A percentile compares a stretch with the other conserved stretches of the same genome.
These are phyloP conservation scores for Acipenser oxyrinchus DNA, from an alignment of 2,797 vertebrate genomes.

Conservation along the genomic window DNA sequence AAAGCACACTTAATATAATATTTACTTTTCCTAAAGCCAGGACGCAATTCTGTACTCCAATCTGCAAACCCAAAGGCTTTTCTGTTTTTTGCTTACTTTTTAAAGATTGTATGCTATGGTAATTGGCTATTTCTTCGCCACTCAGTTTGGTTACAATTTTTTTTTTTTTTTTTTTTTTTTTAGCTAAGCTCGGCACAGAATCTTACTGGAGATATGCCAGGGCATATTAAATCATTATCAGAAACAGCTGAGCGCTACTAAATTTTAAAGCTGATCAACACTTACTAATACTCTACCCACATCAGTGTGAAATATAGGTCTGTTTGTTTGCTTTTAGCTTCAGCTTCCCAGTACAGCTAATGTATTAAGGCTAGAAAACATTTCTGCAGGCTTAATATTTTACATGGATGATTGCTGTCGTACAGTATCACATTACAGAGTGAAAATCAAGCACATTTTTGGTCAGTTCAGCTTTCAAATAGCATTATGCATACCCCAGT, in stretches of 20 bases:
- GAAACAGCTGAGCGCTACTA: neutral
- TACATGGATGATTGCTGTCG: neutral
- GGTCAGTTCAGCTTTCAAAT: too few species aligned
- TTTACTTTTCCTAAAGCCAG: neutral
- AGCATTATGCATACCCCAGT: too few species aligned
- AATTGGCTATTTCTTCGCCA: neutral
- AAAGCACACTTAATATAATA: neutral
- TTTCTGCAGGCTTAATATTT: neutral
- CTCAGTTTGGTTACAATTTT: neutral
- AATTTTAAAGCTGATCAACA: neutral
- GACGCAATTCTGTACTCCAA: neutral
- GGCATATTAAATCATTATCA: neutral
- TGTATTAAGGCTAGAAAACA: neutral
- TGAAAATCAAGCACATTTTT: neutral
- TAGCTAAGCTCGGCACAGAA: neutral
- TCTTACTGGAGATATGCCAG: neutral
- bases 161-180: neutral
- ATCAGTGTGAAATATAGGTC: neutral
- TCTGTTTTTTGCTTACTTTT: neutral
- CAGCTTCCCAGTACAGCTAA: neutral
- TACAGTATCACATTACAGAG: neutral
- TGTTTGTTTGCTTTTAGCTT: neutral
- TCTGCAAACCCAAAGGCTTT: neutral
- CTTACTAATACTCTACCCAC: neutral
- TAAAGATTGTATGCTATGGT: neutral